A percentile compares a stretch with the other conserved stretches of the same genome.
Evolutionary conservation across 2,113 vertebrate species (phyloP).

Genomic region (Mixornis gularis): DNA sequence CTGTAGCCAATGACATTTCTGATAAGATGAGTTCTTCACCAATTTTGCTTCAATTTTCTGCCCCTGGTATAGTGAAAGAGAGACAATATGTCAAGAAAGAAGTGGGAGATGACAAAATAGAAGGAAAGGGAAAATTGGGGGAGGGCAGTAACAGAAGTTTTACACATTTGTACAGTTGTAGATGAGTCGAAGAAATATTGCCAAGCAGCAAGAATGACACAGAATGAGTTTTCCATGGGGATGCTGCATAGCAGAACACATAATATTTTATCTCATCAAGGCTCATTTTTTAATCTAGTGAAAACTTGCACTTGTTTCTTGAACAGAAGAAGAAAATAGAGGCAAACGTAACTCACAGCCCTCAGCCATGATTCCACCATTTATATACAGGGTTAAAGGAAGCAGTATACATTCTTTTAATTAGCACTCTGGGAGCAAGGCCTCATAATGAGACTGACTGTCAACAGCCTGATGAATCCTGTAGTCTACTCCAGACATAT

Average conservation of each 20-base stretch:
- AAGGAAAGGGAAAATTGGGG: not conserved
- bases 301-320: not conserved
- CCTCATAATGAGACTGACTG: not conserved
- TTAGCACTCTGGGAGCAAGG: not conserved
- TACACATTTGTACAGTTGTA: not conserved
- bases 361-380: not conserved
- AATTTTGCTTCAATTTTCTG: not conserved
- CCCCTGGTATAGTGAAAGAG: not conserved
- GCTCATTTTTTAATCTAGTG: not conserved
- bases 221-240: not conserved
- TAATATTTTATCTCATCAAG: not conserved
- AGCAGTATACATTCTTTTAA: not conserved
- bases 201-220: not conserved
- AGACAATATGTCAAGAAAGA: not conserved
- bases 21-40: not conserved
- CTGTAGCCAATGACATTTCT: not conserved
- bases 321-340: not conserved
- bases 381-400: not conserved
- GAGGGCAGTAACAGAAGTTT: not conserved
- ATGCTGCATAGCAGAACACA: not conserved
- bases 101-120: not conserved
- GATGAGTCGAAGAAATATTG: not conserved
- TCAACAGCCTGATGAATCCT: not conserved
- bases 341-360: accelerated
- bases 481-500: not conserved